Evolutionary conservation across 2,797 vertebrate genomes (phyloP), one percentile per base, ranked within the genome.

Genomic region (Gymnoscopelus braueri): DNA sequence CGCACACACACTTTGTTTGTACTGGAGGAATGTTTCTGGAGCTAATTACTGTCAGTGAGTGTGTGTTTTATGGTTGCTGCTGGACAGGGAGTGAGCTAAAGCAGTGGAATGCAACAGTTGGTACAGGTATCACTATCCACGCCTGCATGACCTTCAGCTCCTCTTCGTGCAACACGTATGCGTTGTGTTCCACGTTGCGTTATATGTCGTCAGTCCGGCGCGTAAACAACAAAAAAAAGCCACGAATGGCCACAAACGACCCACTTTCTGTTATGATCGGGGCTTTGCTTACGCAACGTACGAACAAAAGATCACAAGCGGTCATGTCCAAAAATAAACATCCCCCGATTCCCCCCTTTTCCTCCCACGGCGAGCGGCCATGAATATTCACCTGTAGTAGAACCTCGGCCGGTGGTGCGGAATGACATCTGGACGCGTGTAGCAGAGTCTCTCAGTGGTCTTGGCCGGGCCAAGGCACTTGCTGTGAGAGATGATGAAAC

Each of bases 21-120:
- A 71, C 80, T 72, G 83, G 80, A 89, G 83, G 87, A 91, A 91
- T 87, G 83, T 86, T 87, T 89, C 88, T 92, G 90, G 85, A 91
- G 88, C 85, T 91, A 89, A 92, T 92, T 90, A 92, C 88, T 87
- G 89, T 89, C 88, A 86, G 87, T 89, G 83, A 84, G 76, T 78
- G 78, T 80, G 81, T 81, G 81, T 87, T 91, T 91, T 88, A 89
- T 87, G 86, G 82, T 83, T 72, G 78, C 52, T 84, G 84, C 76
- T 86, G 87, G 77, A 86, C 80, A 78, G 79, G 84, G 84, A 89
- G 87, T 78, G 84, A 89, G 84, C 84, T 79, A 73, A 74, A 80
- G 72, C 72, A 69, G 68, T 84, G 82, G 85, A 91, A 90, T 90
- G 84, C 71, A 79, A 62, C 79, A 78, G 81, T 82, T 82, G 73